Evolutionary conservation across 2,797 vertebrate species (phyloP).

Genomic region (Sphenodon punctatus): DNA sequence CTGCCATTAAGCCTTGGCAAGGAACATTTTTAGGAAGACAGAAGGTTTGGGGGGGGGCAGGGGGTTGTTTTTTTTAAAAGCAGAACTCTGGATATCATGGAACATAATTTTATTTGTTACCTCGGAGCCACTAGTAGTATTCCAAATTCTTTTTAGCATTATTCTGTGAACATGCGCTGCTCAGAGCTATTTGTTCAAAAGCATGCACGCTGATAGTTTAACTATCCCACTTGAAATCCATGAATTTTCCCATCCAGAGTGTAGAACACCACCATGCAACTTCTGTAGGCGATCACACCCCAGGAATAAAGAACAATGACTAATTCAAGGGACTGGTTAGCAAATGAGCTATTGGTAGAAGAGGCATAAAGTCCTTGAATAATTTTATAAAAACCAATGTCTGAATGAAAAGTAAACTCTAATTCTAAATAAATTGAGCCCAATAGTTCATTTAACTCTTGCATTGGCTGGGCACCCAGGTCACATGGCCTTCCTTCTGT

Average conservation of each 20-base stretch:
- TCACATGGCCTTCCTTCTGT: too few species aligned
- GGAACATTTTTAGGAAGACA: neutral
- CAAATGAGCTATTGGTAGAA: neutral
- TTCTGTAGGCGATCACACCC: neutral
- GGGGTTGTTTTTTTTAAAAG: too few species aligned
- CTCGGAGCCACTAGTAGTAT: too few species aligned
- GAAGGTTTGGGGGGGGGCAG: neutral
- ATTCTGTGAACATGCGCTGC: too few species aligned
- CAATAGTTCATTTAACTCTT: accelerated
- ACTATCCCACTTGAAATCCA: too few species aligned
- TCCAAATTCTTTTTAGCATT: too few species aligned
- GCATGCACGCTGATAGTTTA: too few species aligned
- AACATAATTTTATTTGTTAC: too few species aligned
- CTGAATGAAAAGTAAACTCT: neutral
- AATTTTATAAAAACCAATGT: neutral
- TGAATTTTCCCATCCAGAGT: neutral
- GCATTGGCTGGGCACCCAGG: neutral
- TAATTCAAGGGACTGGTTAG: accelerated
- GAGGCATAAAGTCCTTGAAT: neutral
- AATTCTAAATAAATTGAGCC: neutral
- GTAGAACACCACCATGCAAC: neutral
- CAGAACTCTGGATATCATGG: too few species aligned
- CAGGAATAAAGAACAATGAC: neutral
- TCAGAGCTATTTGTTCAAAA: too few species aligned
- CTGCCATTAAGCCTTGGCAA: neutral